These are phyloP conservation scores for Whitmania pigra DNA, from an alignment of 1,140 invertebrate genomes.

Conservation along the genomic window DNA sequence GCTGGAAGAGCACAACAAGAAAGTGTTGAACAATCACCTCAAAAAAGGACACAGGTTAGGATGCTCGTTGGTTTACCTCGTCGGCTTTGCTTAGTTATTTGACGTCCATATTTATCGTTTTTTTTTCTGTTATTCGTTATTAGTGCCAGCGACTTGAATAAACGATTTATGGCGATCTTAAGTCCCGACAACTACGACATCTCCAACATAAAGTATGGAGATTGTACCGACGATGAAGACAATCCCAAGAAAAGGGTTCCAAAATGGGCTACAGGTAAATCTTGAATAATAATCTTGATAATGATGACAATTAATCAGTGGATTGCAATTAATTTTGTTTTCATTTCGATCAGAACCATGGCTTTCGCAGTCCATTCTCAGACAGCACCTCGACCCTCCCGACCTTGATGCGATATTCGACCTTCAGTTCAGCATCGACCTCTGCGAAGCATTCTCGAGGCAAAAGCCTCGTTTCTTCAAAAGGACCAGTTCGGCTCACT, in stretches of 20 bases:
- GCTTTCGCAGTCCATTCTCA: background rate
- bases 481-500: constrained; percentile 5
- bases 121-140: too few relatives aligned
- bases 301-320: too few relatives aligned
- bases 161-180: too few relatives aligned
- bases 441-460: background rate
- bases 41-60: too few relatives aligned
- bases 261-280: background rate
- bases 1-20: too few relatives aligned
- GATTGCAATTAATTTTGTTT: background rate
- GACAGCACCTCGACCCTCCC: background rate
- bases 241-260: background rate
- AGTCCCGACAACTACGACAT: constrained; percentile 2
- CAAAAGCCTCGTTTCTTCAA: background rate
- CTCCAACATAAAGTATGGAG: constrained; percentile 2
- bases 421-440: constrained; percentile 11
- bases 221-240: background rate
- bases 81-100: too few relatives aligned
- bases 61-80: too few relatives aligned
- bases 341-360: background rate
- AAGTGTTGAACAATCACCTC: too few relatives aligned
- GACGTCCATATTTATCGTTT: too few relatives aligned
- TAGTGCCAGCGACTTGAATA: too few relatives aligned
- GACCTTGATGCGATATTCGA: background rate
- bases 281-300: background rate